phyloP scores from a whole-genome alignment of 1,140 invertebrate species.

The Leguminivora glycinivorella region DNA sequence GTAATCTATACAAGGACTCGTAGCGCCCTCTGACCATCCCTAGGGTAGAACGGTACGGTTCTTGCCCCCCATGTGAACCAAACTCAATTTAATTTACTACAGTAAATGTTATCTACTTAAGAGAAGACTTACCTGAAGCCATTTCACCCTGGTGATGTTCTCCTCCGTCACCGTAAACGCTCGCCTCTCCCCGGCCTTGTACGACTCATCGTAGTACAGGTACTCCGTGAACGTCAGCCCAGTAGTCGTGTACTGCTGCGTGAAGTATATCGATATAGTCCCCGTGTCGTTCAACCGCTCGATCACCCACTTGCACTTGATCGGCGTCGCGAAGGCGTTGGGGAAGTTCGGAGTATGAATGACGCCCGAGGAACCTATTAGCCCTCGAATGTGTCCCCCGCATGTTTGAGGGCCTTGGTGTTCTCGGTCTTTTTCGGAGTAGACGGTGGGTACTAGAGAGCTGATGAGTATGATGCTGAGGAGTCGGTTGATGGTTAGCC shows the following conservation, averaged over 20 bases:
- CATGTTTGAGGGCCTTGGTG: conserved; percentile 76
- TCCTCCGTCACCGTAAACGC: conserved; percentile 84
- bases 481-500: conserved; percentile 56
- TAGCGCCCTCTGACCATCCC: too few relatives aligned
- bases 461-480: conserved; percentile 59
- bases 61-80: too few relatives aligned
- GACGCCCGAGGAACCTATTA: conserved; percentile 81
- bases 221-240: conserved; percentile 91
- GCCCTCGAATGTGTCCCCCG: conserved; percentile 81
- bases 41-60: too few relatives aligned
- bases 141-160: conserved; percentile 84
- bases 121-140: conserved; percentile 80
- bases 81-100: too few relatives aligned
- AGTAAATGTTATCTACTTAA: too few relatives aligned
- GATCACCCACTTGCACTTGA: conserved; percentile 92
- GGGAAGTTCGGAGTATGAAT: conserved; percentile 93
- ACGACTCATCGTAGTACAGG: conserved; percentile 86
- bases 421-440: conserved; percentile 51
- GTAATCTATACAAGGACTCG: too few relatives aligned
- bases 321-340: conserved; percentile 86
- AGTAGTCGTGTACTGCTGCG: conserved; percentile 90
- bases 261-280: conserved; percentile 91
- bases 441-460: conserved; percentile 46
- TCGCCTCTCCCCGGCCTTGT: conserved; percentile 82
- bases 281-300: conserved; percentile 83